A percentile compares a stretch with the other conserved stretches of the same genome.
Evolutionary conservation across 2,113 vertebrate species (phyloP).

Genomic region (Podiceps cristatus): DNA sequence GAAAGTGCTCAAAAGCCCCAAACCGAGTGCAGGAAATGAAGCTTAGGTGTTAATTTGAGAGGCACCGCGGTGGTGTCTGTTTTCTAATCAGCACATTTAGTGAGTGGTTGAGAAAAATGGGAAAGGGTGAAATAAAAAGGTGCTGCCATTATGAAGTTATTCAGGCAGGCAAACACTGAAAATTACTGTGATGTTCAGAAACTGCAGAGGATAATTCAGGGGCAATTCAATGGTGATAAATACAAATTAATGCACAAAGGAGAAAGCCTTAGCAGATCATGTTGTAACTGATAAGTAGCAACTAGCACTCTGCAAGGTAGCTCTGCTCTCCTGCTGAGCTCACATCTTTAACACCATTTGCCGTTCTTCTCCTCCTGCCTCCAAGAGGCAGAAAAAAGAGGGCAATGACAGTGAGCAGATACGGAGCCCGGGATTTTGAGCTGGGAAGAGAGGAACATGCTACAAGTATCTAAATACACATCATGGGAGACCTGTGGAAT

Average conservation of each 20-base stretch:
- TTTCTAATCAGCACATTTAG: neutral
- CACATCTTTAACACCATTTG: rapidly evolving
- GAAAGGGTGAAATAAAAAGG: neutral
- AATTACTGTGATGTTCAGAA: neutral
- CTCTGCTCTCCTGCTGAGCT: neutral
- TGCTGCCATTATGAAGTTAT: neutral
- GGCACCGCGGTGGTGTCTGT: neutral
- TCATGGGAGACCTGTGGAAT: neutral
- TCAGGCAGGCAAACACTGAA: neutral
- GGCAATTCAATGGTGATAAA: neutral
- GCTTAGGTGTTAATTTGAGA: neutral
- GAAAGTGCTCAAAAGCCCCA: neutral
- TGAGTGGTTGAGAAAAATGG: neutral
- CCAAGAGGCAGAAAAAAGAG: neutral
- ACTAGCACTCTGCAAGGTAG: too few relatives aligned
- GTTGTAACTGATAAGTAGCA: neutral
- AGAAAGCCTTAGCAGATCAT: neutral
- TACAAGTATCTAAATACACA: neutral
- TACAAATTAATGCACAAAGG: neutral
- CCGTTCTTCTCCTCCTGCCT: neutral
- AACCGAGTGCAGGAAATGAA: neutral
- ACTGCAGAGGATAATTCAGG: neutral
- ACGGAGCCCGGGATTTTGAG: neutral
- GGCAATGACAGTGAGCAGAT: neutral
- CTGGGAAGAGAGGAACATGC: neutral